A percentile compares a stretch with the other conserved stretches of the same genome.
Evolutionary conservation across 2,888 invertebrate species (phyloP).

Genomic region (Serrognathus titanus): DNA sequence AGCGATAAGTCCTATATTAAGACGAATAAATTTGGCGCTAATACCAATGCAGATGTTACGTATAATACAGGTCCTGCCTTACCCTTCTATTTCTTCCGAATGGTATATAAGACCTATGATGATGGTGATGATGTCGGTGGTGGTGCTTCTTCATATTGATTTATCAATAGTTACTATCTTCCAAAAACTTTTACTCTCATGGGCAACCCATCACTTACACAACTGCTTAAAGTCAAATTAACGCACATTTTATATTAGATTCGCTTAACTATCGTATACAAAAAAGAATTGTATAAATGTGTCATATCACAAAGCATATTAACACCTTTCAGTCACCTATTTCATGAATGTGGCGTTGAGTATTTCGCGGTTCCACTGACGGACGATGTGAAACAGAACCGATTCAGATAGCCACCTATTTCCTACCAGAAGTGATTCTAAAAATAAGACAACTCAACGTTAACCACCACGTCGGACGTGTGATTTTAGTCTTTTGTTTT

Average conservation of each 20-base stretch:
- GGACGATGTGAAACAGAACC: conserved; percentile 9
- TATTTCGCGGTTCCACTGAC: conserved; percentile 2
- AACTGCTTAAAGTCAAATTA: too few species aligned
- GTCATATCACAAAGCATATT: too few species aligned
- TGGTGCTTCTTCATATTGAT: conserved; percentile 30
- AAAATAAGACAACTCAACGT: conserved; percentile 32
- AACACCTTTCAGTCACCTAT: too few species aligned
- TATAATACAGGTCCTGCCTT: not conserved
- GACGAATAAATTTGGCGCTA: too few species aligned
- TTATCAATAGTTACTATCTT: not conserved
- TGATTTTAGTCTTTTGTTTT: not conserved
- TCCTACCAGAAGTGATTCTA: conserved; percentile 41
- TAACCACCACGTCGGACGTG: not conserved
- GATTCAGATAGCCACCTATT: conserved; percentile 22
- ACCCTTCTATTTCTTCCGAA: conserved; percentile 27
- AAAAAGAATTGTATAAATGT: too few species aligned
- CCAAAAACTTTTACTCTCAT: not conserved
- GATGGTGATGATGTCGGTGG: conserved; percentile 20
- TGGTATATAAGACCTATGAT: conserved; percentile 21
- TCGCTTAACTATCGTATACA: too few species aligned
- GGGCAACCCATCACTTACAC: too few species aligned
- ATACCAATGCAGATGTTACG: too few species aligned
- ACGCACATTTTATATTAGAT: too few species aligned
- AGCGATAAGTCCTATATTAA: too few species aligned
- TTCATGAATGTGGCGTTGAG: not conserved